Evolutionary conservation across 2,797 vertebrate species (phyloP).

Genomic region (Pampus argenteus): DNA sequence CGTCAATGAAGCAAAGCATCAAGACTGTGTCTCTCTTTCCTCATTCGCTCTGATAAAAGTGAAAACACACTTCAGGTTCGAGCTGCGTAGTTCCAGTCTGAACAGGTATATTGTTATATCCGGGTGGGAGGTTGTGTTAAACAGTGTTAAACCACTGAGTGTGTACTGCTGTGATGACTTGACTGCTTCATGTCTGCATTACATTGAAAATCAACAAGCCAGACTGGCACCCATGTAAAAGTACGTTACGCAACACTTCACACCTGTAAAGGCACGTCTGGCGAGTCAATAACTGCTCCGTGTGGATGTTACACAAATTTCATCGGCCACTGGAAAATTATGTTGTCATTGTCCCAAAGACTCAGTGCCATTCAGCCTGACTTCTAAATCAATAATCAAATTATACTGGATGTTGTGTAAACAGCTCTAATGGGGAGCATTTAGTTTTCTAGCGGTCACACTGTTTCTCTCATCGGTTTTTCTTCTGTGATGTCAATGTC

Average conservation of each 20-base stretch:
- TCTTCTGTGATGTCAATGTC: slow-evolving; percentile 20
- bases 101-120: neutral
- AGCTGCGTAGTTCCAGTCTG: neutral
- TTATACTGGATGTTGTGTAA: slow-evolving; percentile 8
- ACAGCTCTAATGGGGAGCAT: slow-evolving; percentile 1
- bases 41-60: neutral
- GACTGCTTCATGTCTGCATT: slow-evolving; percentile 5
- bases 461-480: slow-evolving; percentile 55
- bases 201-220: slow-evolving; percentile 25
- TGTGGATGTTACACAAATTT: slow-evolving; percentile 13
- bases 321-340: slow-evolving; percentile 14
- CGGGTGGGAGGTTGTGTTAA: slow-evolving; percentile 10
- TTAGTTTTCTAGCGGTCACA: slow-evolving; percentile 33
- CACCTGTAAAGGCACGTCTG: slow-evolving; percentile 53
- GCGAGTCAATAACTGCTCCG: slow-evolving; percentile 11
- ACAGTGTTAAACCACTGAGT: slow-evolving; percentile 1
- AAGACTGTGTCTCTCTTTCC: neutral
- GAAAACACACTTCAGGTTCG: neutral
- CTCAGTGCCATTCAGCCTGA: neutral
- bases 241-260: slow-evolving; percentile 49
- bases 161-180: neutral
- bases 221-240: slow-evolving; percentile 24
- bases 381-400: slow-evolving; percentile 4
- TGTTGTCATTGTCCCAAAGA: slow-evolving; percentile 22
- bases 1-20: neutral